Conservation (phyloP, 2,888 invertebrate genomes). For the Drosophila demipolita region DNA sequence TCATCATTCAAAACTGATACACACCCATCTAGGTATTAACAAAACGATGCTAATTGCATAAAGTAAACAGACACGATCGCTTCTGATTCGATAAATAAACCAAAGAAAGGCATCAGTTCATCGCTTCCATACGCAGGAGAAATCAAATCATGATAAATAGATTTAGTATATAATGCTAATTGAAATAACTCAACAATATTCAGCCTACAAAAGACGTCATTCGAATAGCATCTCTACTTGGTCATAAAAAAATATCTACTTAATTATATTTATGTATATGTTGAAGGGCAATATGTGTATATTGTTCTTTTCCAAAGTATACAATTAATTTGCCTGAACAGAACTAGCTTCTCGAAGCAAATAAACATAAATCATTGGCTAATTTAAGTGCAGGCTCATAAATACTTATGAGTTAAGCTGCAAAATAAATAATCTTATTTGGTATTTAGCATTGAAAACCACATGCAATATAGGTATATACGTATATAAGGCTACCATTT, state of each 20-base stretch:
- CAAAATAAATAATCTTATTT: slow-evolving; percentile 27
- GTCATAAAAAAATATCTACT: slow-evolving; percentile 35
- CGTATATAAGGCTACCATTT: slow-evolving; percentile 20
- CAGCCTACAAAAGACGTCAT: slow-evolving; percentile 21
- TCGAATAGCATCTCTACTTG: slow-evolving; percentile 16
- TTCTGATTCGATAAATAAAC: slow-evolving; percentile 45
- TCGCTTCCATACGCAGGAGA: slow-evolving; percentile 29
- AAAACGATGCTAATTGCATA: slow-evolving; percentile 73
- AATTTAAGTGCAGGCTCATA: slow-evolving; percentile 36
- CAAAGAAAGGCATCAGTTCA: slow-evolving; percentile 28
- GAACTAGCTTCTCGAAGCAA: slow-evolving; percentile 14
- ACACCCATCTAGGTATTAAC: slow-evolving; percentile 64
- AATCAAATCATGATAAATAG: slow-evolving; percentile 73
- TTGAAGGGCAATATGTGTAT: slow-evolving; percentile 51
- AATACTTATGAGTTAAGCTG: slow-evolving; percentile 51
- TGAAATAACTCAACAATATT: slow-evolving; percentile 56
- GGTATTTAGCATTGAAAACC: slow-evolving; percentile 7
- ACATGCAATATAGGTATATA: slow-evolving; percentile 1
- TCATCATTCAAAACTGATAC: slow-evolving; percentile 24
- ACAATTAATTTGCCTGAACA: slow-evolving; percentile 25
- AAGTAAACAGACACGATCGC: slow-evolving; percentile 57
- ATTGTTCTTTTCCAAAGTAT: slow-evolving; percentile 50
- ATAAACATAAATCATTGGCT: slow-evolving; percentile 55
- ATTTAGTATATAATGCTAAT: slow-evolving; percentile 78
- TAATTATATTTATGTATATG: slow-evolving; percentile 14